phyloP scores from a whole-genome alignment of 1,140 invertebrate species.

The Dendroctonus ponderosae region DNA sequence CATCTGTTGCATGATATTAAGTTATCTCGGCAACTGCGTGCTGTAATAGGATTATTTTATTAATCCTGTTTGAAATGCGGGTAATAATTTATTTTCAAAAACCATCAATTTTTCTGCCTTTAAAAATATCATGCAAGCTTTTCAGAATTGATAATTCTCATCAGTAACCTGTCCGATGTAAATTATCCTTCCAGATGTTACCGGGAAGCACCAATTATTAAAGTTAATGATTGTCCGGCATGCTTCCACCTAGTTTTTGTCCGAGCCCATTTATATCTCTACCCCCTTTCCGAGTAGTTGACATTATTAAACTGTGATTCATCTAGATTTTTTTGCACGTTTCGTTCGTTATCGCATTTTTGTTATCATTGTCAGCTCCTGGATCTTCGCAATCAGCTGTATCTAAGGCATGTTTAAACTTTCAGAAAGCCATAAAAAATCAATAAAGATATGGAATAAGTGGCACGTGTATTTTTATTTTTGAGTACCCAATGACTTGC shows the following conservation, averaged over 20 bases:
- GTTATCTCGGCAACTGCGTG: constrained; percentile 1
- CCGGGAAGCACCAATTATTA: constrained; percentile 12
- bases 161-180: background rate
- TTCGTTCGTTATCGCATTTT: too few species aligned
- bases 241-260: constrained; percentile 11
- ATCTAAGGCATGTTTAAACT: too few species aligned
- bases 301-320: too few species aligned
- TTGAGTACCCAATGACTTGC: too few species aligned
- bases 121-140: background rate
- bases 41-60: constrained; percentile 15
- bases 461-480: too few species aligned
- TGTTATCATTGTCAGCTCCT: too few species aligned
- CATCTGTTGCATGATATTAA: constrained; percentile 28
- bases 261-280: constrained; percentile 6
- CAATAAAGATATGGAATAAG: too few species aligned
- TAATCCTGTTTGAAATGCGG: constrained; percentile 1
- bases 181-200: constrained; percentile 11
- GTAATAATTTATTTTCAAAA: background rate
- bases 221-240: constrained; percentile 16
- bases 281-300: too few species aligned
- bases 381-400: too few species aligned
- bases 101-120: background rate
- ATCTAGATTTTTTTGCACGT: too few species aligned
- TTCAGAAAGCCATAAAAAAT: too few species aligned
- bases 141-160: background rate